Percentiles rank a stretch among this genome's conserved stretches.
Conservation (phyloP, 1,140 invertebrate genomes). For the Brachystomella parvula region DNA sequence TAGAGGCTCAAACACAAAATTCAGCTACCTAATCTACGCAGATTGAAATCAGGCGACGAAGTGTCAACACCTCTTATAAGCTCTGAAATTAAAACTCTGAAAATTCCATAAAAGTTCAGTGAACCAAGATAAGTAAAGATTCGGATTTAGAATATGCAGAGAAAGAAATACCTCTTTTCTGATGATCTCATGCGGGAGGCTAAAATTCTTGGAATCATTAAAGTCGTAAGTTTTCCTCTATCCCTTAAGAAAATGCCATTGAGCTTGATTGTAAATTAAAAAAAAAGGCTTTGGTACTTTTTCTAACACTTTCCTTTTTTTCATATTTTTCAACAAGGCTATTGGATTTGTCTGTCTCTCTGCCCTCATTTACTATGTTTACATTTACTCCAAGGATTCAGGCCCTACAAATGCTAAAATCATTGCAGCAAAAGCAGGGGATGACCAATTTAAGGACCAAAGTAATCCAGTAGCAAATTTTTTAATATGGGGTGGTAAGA, state of each 20-base stretch:
- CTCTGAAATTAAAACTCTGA: no score
- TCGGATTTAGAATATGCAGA: background rate
- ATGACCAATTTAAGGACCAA: background rate
- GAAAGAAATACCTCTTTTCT: slow-evolving; percentile 11
- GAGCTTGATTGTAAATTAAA: background rate
- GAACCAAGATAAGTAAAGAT: background rate
- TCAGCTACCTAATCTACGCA: background rate
- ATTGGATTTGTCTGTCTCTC: background rate
- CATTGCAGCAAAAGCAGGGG: background rate
- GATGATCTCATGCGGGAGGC: background rate
- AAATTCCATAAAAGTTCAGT: background rate
- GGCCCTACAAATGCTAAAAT: background rate
- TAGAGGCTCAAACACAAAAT: background rate
- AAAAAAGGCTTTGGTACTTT: background rate
- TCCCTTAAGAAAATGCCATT: background rate
- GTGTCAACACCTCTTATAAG: background rate
- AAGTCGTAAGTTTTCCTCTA: slow-evolving; percentile 8
- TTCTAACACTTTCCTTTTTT: background rate
- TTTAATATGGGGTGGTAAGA: slow-evolving; percentile 13
- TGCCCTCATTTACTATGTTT: background rate
- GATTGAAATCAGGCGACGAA: no score
- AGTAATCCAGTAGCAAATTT: slow-evolving; percentile 15
- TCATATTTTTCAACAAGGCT: background rate
- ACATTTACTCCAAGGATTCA: background rate
- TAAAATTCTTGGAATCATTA: slow-evolving; percentile 2